Percentiles rank a stretch among this genome's conserved stretches.
Evolutionary conservation across 2,797 vertebrate species (phyloP).

Genomic region (Cuculus canorus): DNA sequence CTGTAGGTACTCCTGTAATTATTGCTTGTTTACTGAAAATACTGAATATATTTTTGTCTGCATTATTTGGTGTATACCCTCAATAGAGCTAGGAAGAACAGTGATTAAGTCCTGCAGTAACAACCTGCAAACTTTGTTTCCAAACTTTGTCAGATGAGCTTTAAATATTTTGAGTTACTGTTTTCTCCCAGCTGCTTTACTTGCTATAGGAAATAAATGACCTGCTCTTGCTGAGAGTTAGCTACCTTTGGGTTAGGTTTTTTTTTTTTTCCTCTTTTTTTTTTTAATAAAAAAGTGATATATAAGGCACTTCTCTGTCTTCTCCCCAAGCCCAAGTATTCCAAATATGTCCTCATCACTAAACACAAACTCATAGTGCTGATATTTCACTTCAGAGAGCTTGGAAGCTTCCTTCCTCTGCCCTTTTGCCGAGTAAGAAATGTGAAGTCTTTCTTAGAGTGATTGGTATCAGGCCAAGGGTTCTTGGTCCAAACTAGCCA

Average conservation of each 20-base stretch:
- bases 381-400: neutral
- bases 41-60: neutral
- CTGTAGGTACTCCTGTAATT: neutral
- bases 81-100: neutral
- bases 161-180: conserved; percentile 40
- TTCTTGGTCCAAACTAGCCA: neutral
- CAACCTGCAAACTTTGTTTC: neutral
- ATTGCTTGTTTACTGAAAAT: neutral
- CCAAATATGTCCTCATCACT: neutral
- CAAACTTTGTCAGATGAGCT: neutral
- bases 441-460: neutral
- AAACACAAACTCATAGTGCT: neutral
- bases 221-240: neutral
- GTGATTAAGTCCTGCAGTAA: neutral
- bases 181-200: conserved; percentile 10
- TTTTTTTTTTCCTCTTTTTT: neutral
- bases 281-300: accelerated
- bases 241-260: neutral
- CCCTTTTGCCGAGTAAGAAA: neutral
- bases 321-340: neutral
- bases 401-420: neutral
- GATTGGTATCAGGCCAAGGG: neutral
- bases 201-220: neutral
- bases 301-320: neutral
- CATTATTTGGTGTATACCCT: neutral